Base-by-base conservation (phyloP, 2,113 vertebrate genomes). In the Ivindomyrus marchei region DNA sequence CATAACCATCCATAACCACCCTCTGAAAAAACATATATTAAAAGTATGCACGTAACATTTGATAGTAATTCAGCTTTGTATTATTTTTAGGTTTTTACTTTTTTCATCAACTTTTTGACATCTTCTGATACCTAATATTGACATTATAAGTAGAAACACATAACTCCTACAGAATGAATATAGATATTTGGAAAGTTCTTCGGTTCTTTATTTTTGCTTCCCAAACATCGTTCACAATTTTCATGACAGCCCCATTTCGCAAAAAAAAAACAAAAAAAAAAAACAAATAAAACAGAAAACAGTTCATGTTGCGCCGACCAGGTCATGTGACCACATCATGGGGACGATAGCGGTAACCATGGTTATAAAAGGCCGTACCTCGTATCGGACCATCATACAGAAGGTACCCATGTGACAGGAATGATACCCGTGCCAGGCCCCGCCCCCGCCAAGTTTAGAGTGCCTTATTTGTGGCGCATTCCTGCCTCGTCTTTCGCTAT, bases 361-460 rank as follows among this genome's bases (percentile, higher is more conserved):
- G 47, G 9, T 49, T 27, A n/a, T 85, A 50, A 85, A 77, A 77
- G 70, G 84, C 42, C 0, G 3, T 11, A n/a, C 21, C 17, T 47
- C 84, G 10, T 47, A 2, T 49, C 49, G n/a, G 47, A 47, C n/a
- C 21, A 31, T 47, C 47, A 50, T 86, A 27, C 45, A 86, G 24
- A 49, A 86, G 45, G 49, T 10, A 13, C 9, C 47, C 84, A 21
- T 27, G 24, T 86, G 24, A 50, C 84, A 86, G 10, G 24, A 86
- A 31, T 86, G 84, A 50, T 47, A 86, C 85, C 24, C 21, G 17
- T 36, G 50, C n/a, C 50, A 56, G 45, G 84, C 84, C 83, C 62
- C 10, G 3, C 62, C 62, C 46, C 39, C 8, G 66, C 90, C 88
- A 89, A 90, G 80, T 92, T 92, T 91, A 92, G 90, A 92, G 88